Conservation (phyloP, 2,797 vertebrate species). For the Sorex maritimensis region DNA sequence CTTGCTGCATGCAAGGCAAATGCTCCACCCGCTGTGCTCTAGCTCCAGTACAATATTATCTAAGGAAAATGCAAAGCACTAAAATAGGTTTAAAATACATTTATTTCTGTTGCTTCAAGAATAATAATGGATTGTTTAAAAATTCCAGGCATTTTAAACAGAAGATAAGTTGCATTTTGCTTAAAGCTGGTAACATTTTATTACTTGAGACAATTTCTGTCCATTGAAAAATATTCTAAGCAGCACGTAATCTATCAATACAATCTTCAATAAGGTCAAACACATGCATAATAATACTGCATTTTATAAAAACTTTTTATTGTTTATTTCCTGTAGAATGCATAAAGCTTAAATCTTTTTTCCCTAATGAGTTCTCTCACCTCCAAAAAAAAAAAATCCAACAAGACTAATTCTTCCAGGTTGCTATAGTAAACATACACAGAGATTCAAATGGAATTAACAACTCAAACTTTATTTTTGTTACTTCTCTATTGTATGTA, state of each 20-base stretch:
- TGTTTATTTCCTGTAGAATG: conserved; percentile 80
- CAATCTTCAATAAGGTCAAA: conserved; percentile 84
- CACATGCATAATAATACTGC: conserved; percentile 68
- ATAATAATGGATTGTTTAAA: not conserved
- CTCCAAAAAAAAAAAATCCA: conserved; percentile 75
- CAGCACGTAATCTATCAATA: conserved; percentile 75
- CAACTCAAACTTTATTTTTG: conserved; percentile 76
- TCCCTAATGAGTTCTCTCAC: conserved; percentile 63
- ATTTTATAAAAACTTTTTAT: conserved; percentile 81
- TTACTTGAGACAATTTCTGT: conserved; percentile 75
- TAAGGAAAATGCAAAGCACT: too few species aligned
- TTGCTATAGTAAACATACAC: conserved; percentile 78
- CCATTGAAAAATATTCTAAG: conserved; percentile 30
- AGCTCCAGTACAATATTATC: too few species aligned
- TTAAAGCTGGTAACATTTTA: conserved; percentile 40
- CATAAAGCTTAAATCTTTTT: conserved; percentile 82
- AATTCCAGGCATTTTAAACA: not conserved
- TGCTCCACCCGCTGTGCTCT: too few species aligned
- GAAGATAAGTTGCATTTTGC: not conserved
- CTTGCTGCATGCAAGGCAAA: too few species aligned
- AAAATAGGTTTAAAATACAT: too few species aligned
- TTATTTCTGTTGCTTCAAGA: too few species aligned
- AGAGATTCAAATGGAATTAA: conserved; percentile 81
- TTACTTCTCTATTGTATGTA: too few species aligned
- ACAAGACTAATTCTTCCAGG: conserved; percentile 71